Evolutionary conservation across 2,797 vertebrate genomes (phyloP), one percentile per base, ranked within the genome.

Genomic region (Rallus crepitans): DNA sequence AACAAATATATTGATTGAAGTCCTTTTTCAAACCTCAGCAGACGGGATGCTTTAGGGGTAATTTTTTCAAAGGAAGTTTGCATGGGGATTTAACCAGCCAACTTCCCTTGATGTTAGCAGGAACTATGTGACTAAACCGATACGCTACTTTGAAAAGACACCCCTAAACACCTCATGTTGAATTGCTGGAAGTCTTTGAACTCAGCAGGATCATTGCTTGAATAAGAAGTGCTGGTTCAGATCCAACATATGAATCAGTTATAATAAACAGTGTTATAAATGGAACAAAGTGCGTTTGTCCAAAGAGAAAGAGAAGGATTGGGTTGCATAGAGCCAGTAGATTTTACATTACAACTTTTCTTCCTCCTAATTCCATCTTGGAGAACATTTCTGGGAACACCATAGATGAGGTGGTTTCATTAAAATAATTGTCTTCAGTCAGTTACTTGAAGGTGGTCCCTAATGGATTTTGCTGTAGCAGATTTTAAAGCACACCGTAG

Each of bases 51-150:
- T 97, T 95, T 95, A 96, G 95, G 96, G 94, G 78, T 89, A 96
- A 85, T 96, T 94, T 94, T 96, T 97, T 97, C 96, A 97, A 97
- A 96, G 93, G 79, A 93, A 77, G 61, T 80, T 96, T 92, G 28
- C 92, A 89, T 68, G 79, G 82, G 42, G 76, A 91, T 95, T 96
- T 95, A 93, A 91, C 96, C 89, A 96, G 57, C n/a, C 70, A 83
- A 63, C 89, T 96, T 96, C 77, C 84, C 93, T 97, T 97, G 94
- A 96, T 95, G 89, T 94, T 94, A 90, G 82, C 85, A 81, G 82
- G 79, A 90, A 64, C 60, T 94, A 45, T 86, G 85, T 83, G 82
- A 91, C 93, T 93, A 89, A 95, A 94, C 72, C 0, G 1, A 91
- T 72, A 69, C 0, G 5, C 65, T 86, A 59, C 76, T 97, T 94